Evolutionary conservation across 1,140 invertebrate genomes (phyloP), one percentile per base, ranked within the genome.

Genomic region (Linepithema humile): DNA sequence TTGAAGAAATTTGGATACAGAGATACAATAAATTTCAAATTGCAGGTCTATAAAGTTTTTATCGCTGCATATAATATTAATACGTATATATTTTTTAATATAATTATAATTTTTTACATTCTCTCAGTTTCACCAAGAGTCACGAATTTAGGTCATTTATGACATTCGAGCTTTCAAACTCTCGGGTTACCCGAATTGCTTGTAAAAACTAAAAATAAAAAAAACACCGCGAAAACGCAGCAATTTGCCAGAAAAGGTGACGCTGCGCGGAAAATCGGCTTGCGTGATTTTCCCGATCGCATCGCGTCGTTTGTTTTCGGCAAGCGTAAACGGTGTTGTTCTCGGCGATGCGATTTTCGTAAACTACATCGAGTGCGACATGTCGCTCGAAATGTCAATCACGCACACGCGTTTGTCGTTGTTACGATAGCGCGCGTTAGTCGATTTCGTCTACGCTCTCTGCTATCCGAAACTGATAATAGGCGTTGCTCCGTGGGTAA

Each of bases 401-500:
- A 70, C 75, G 45, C 64, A 67, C 40, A 17, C 59, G 59, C 50
- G 35, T 32, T 45, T 32, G 70, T n/a, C n/a, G 45, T 45, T 40
- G 26, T 65, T 26, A 59, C 73, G 74, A 26, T 78, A 23, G n/a
- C 20, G 62, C 59, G 43, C 43, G 45, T 23, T 23, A 69, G 62
- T 78, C 50, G 75, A 70, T 80, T 80, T 70, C 43, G 72, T 65
- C 40, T 64, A 69, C 64, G 64, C 64, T 55, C 64, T 70, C 64
- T 80, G 55, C 64, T 50, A 80, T 80, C 75, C 75, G 75, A 80
- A 65, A 74, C 74, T 75, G 72, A 83, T 78, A 78, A 77, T 77
- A 75, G 72, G 48, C 82, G 74, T 65, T 65, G 73, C 82, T 74
- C 74, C 26, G 35, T 32, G 65, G 29, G 72, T 75, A 87, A 80